These are phyloP conservation scores for Diacarnus erythraeanus DNA, from an alignment of 37 sponge, comb jelly and placozoan species.

Conservation along the genomic window DNA sequence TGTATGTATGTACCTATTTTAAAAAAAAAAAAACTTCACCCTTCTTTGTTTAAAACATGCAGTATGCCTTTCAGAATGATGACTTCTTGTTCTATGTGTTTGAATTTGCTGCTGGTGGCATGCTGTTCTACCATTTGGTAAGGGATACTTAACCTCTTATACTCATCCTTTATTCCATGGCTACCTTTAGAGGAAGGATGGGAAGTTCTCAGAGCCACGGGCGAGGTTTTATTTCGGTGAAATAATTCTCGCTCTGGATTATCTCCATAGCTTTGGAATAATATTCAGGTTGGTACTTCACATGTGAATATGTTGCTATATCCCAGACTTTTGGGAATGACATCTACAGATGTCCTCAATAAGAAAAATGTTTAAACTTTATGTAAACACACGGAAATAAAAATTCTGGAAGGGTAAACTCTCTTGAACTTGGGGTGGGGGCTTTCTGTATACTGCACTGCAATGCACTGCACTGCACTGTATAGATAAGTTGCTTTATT, in stretches of 20 bases:
- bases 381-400: too few species aligned
- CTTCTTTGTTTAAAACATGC: background rate
- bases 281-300: slow-evolving; percentile 78
- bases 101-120: slow-evolving; percentile 78
- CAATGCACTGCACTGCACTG: too few species aligned
- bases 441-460: too few species aligned
- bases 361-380: too few species aligned
- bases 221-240: slow-evolving; percentile 85
- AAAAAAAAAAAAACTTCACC: background rate
- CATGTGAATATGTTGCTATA: too few species aligned
- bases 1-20: background rate
- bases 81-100: slow-evolving; percentile 71
- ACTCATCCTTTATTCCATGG: background rate
- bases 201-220: slow-evolving; percentile 61
- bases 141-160: slow-evolving; percentile 3
- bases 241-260: slow-evolving; percentile 75
- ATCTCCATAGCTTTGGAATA: slow-evolving; percentile 77
- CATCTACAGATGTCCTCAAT: too few species aligned
- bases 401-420: too few species aligned
- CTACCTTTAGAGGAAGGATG: slow-evolving; percentile 45
- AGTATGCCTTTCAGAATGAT: slow-evolving; percentile 68
- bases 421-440: too few species aligned
- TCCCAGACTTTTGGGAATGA: too few species aligned
- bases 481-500: too few species aligned
- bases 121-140: slow-evolving; percentile 81